Percentiles rank a stretch among this genome's conserved stretches.
Evolutionary conservation across 2,888 invertebrate species (phyloP).

Genomic region (Melieria crassipennis): DNA sequence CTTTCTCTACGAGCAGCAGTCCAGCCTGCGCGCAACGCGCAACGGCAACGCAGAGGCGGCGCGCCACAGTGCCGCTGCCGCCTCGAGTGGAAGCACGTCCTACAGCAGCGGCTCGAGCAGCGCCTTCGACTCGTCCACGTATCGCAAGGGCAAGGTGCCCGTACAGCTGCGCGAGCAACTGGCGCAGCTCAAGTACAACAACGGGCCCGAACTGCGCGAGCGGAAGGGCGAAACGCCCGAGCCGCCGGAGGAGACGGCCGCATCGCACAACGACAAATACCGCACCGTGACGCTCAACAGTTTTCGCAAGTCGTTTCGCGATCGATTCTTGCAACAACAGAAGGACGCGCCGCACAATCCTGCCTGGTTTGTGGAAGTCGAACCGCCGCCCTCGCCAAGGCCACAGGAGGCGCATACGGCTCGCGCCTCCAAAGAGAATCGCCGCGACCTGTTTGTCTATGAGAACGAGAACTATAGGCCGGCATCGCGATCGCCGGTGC

Average conservation of each 20-base stretch:
- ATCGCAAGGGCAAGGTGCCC: conserved; percentile 58
- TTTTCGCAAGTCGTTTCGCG: conserved; percentile 63
- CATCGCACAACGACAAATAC: conserved; percentile 57
- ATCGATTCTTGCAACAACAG: conserved; percentile 57
- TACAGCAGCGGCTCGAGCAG: conserved; percentile 32
- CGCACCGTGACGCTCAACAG: conserved; percentile 63
- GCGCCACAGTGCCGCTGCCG: conserved; percentile 1
- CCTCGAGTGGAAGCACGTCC: conserved; percentile 39
- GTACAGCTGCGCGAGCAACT: conserved; percentile 56
- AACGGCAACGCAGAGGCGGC: conserved; percentile 28
- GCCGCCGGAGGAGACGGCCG: conserved; percentile 38
- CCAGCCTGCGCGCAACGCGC: conserved; percentile 43
- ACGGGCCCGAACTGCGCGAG: conserved; percentile 12
- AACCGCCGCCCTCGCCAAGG: conserved; percentile 41
- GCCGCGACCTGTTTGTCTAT: conserved; percentile 56
- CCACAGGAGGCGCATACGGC: not conserved
- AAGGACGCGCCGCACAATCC: conserved; percentile 62
- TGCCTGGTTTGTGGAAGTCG: conserved; percentile 64
- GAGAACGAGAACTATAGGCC: conserved; percentile 63
- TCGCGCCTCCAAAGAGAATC: conserved; percentile 48
- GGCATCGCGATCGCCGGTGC: conserved; percentile 59
- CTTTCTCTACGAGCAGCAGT: conserved; percentile 60
- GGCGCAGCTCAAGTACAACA: conserved; percentile 56
- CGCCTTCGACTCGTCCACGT: conserved; percentile 58
- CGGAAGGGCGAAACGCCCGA: not conserved